These are phyloP conservation scores for Venturia canescens DNA, from an alignment of 1,140 invertebrate species.

Conservation along the genomic window DNA sequence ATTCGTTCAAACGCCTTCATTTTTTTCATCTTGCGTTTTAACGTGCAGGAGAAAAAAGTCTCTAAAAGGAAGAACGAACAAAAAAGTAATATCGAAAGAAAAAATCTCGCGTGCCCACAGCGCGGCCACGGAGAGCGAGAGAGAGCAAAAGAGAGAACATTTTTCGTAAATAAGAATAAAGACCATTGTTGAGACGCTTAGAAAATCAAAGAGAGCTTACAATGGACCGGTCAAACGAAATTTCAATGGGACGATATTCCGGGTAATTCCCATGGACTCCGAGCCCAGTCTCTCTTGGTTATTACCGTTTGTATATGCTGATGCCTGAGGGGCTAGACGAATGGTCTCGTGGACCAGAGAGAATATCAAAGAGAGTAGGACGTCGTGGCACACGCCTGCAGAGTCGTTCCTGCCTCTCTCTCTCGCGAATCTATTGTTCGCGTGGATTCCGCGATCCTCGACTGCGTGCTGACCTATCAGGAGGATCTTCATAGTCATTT, in stretches of 20 bases:
- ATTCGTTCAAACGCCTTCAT: not conserved
- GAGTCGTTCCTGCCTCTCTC: constrained; percentile 15
- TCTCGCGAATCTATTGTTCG: constrained; percentile 48
- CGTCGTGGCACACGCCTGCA: constrained; percentile 47
- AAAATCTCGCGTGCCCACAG: constrained; percentile 31
- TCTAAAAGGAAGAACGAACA: constrained; percentile 4
- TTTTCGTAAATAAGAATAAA: constrained; percentile 54
- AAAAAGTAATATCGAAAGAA: constrained; percentile 20
- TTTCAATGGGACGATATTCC: constrained; percentile 52
- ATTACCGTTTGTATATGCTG: constrained; percentile 58
- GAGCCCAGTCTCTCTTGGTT: constrained; percentile 40
- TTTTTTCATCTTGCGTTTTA: not conserved
- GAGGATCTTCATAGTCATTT: constrained; percentile 42
- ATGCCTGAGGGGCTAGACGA: constrained; percentile 49
- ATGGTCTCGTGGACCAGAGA: constrained; percentile 29
- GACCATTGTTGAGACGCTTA: constrained; percentile 57
- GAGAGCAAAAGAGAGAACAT: too few relatives aligned
- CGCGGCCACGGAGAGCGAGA: constrained; percentile 43
- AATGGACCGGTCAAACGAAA: constrained; percentile 52
- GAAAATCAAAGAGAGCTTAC: constrained; percentile 48
- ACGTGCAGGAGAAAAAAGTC: constrained; percentile 2
- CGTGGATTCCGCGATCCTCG: constrained; percentile 30
- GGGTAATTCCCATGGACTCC: constrained; percentile 55
- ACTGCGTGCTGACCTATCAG: constrained; percentile 29
- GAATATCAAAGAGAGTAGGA: constrained; percentile 19